Evolutionary conservation across 2,113 vertebrate genomes (phyloP).

Genomic region (Marmota flaviventris): DNA sequence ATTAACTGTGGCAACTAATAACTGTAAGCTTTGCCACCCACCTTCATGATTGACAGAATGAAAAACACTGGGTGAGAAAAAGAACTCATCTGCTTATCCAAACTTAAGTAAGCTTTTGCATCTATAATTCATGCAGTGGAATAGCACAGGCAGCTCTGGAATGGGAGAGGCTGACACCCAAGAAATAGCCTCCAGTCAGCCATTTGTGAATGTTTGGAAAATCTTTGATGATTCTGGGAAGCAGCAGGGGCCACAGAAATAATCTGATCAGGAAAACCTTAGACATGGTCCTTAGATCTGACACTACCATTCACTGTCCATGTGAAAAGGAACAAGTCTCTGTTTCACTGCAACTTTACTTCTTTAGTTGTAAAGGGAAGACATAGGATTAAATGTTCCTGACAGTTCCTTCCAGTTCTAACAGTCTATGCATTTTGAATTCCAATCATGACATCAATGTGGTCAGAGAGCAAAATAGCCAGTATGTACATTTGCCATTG

Average conservation of each 20-base stretch:
- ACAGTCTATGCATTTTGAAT: slow-evolving; percentile 32
- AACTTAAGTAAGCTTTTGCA: slow-evolving; percentile 45
- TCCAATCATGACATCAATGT: slow-evolving; percentile 16
- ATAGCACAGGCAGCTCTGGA: slow-evolving; percentile 23
- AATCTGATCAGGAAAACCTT: not conserved
- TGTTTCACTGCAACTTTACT: not conserved
- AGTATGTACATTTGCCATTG: not conserved
- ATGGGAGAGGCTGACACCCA: slow-evolving; percentile 30
- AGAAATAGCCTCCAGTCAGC: not conserved
- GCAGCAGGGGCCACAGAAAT: not conserved
- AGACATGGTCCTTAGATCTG: not conserved
- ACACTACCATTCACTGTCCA: not conserved
- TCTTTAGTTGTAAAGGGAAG: slow-evolving; percentile 2
- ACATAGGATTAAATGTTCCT: not conserved
- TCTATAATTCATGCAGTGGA: slow-evolving; percentile 64
- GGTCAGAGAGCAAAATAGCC: not conserved
- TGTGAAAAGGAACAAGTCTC: not conserved
- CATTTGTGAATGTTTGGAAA: not conserved
- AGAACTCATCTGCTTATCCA: not conserved
- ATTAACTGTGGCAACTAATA: not conserved
- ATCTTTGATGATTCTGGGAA: not conserved
- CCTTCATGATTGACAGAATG: slow-evolving; percentile 36
- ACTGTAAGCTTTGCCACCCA: not conserved
- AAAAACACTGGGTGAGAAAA: slow-evolving; percentile 35
- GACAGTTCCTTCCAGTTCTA: slow-evolving; percentile 25